These are phyloP conservation scores for Drosophila santomea DNA, from an alignment of 1,140 invertebrate species.

Conservation along the genomic window DNA sequence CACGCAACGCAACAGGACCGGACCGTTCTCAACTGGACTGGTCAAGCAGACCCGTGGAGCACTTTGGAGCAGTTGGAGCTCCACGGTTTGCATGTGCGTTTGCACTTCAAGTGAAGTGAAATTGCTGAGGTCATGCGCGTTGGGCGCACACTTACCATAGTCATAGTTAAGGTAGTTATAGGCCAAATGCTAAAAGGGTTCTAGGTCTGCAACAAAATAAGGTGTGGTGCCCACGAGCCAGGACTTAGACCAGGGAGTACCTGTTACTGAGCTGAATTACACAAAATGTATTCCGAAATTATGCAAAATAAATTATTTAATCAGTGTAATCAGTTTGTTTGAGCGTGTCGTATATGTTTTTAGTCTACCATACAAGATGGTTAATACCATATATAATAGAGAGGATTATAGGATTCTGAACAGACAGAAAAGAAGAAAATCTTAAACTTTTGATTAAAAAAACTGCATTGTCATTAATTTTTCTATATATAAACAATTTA, in stretches of 20 bases:
- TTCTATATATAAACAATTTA: too few relatives aligned
- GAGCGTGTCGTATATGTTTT: too few relatives aligned
- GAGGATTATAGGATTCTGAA: too few relatives aligned
- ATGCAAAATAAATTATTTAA: neutral
- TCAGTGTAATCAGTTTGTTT: too few relatives aligned
- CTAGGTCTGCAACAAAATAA: slow-evolving; percentile 20
- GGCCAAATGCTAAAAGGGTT: slow-evolving; percentile 62
- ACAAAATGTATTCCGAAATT: neutral
- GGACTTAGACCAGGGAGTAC: neutral
- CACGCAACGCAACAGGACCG: slow-evolving; percentile 79
- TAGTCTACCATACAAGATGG: too few relatives aligned
- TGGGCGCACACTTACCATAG: slow-evolving; percentile 66
- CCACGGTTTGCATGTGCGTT: slow-evolving; percentile 66
- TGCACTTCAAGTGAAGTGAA: slow-evolving; percentile 75
- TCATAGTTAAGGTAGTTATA: slow-evolving; percentile 39
- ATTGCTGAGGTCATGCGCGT: slow-evolving; percentile 81
- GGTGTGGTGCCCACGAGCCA: neutral
- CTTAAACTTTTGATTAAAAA: too few relatives aligned
- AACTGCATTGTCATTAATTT: too few relatives aligned
- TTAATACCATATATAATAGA: too few relatives aligned
- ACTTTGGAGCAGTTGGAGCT: neutral
- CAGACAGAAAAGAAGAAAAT: too few relatives aligned
- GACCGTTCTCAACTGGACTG: slow-evolving; percentile 10
- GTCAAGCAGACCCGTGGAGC: slow-evolving; percentile 2
- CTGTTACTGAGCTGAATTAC: neutral